These are phyloP conservation scores for Calyptomena viridis DNA, from an alignment of 2,113 vertebrate species.

Conservation along the genomic window DNA sequence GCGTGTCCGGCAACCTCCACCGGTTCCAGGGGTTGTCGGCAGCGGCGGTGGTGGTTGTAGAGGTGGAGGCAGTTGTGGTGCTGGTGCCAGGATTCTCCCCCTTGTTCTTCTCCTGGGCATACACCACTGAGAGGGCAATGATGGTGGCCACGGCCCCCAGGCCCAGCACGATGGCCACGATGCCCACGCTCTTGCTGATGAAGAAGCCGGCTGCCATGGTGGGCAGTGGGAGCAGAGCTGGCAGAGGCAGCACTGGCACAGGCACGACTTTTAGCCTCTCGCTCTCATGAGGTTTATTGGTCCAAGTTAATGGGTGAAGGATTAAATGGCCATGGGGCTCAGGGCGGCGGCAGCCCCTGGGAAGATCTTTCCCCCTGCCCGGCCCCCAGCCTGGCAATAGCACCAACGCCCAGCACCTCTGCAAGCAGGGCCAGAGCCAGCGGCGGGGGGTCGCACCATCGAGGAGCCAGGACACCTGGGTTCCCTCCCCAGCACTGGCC, in stretches of 20 bases:
- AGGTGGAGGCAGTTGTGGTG: rapidly evolving
- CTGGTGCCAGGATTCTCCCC: rapidly evolving
- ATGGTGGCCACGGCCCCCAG: slow-evolving; percentile 77
- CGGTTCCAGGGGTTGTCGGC: slow-evolving; percentile 75
- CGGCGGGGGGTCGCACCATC: rapidly evolving
- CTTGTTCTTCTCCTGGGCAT: slow-evolving; percentile 78
- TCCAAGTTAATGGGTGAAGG: slow-evolving; percentile 54
- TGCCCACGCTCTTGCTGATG: slow-evolving; percentile 80
- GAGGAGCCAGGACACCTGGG: not conserved
- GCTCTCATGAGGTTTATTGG: not conserved
- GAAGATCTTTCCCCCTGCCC: not conserved
- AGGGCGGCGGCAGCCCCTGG: not conserved
- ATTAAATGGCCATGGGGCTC: slow-evolving; percentile 23
- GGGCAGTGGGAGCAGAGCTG: rapidly evolving
- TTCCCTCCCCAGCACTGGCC: not conserved
- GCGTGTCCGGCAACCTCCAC: slow-evolving; percentile 78
- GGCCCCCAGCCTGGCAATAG: rapidly evolving
- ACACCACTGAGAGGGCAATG: slow-evolving; percentile 83
- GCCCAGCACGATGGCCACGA: slow-evolving; percentile 70
- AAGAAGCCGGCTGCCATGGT: slow-evolving; percentile 89
- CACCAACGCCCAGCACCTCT: rapidly evolving
- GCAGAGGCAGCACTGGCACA: rapidly evolving
- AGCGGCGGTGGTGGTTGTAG: not conserved
- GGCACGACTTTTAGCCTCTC: slow-evolving; percentile 30
- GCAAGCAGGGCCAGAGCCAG: not conserved